Evolutionary conservation across 30 jellyfish, hydroid and myxozoan genomes (phyloP).

Genomic region (Phacellophora camtschatica): DNA sequence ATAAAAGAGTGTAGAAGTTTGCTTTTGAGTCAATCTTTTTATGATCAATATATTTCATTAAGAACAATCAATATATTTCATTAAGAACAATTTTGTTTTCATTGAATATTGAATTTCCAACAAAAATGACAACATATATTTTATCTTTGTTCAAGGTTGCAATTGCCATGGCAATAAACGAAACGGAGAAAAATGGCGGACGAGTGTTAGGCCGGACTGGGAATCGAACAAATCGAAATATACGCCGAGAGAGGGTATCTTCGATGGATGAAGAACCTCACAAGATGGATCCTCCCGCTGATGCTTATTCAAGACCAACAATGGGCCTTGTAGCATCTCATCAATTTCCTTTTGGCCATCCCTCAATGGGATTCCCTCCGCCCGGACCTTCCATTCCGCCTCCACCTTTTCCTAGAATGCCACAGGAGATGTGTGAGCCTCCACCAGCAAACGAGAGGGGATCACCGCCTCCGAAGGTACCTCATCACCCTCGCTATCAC

Average conservation of each 20-base stretch:
- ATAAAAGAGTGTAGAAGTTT: too few relatives aligned
- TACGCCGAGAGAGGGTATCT: constrained; percentile 48
- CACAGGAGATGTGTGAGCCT: constrained; percentile 55
- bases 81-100: too few relatives aligned
- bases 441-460: constrained; percentile 32
- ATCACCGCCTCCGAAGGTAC: constrained; percentile 44
- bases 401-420: constrained; percentile 51
- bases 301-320: constrained; percentile 59
- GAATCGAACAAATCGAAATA: constrained; percentile 25
- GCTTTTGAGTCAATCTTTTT: too few relatives aligned
- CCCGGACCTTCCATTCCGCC: constrained; percentile 65
- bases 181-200: constrained; percentile 97
- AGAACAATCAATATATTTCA: too few relatives aligned
- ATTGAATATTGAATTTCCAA: too few relatives aligned
- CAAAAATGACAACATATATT: too few relatives aligned
- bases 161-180: constrained; percentile 95
- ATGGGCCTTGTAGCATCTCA: constrained; percentile 67
- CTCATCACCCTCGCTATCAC: constrained; percentile 55
- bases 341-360: constrained; percentile 57
- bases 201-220: constrained; percentile 91
- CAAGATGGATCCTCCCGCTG: constrained; percentile 23
- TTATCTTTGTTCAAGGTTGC: constrained; percentile 89
- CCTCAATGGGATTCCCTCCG: constrained; percentile 66
- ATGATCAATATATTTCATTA: too few relatives aligned
- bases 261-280: constrained; percentile 59